Evolutionary conservation across 2,888 invertebrate genomes (phyloP).

Genomic region (Morpho helenor): DNA sequence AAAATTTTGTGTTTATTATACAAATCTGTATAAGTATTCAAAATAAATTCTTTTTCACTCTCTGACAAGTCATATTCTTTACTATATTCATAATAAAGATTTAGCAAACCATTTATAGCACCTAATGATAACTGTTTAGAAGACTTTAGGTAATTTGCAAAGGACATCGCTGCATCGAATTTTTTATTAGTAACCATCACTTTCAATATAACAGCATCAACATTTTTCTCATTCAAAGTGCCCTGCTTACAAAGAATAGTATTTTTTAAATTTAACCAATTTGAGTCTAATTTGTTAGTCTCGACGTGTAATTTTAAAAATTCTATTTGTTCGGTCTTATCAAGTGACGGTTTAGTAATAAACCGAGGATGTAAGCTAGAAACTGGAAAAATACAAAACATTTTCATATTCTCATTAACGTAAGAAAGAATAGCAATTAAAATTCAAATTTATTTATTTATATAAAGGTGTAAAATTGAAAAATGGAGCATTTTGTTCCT

Average conservation of each 20-base stretch:
- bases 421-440: background rate
- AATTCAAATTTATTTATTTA: too few relatives aligned
- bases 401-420: background rate
- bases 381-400: constrained; percentile 13
- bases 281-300: constrained; percentile 32
- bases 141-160: constrained; percentile 74
- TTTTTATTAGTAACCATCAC: constrained; percentile 62
- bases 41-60: constrained; percentile 74
- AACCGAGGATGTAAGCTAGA: constrained; percentile 8
- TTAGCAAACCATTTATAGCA: constrained; percentile 77
- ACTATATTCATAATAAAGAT: constrained; percentile 67
- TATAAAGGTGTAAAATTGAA: too few relatives aligned
- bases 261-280: constrained; percentile 64
- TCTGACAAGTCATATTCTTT: constrained; percentile 46
- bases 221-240: constrained; percentile 66
- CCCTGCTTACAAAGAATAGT: constrained; percentile 54
- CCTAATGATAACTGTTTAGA: constrained; percentile 76
- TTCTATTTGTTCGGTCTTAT: constrained; percentile 43
- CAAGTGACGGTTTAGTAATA: constrained; percentile 7
- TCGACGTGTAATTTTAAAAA: constrained; percentile 44
- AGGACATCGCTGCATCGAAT: constrained; percentile 75
- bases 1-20: constrained; percentile 76
- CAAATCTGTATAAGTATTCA: constrained; percentile 67
- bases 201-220: constrained; percentile 81
- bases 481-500: too few relatives aligned